Percentiles rank a stretch among this genome's conserved stretches.
These are phyloP conservation scores for Tichodroma muraria DNA, from an alignment of 2,113 vertebrate species.

Conservation along the genomic window DNA sequence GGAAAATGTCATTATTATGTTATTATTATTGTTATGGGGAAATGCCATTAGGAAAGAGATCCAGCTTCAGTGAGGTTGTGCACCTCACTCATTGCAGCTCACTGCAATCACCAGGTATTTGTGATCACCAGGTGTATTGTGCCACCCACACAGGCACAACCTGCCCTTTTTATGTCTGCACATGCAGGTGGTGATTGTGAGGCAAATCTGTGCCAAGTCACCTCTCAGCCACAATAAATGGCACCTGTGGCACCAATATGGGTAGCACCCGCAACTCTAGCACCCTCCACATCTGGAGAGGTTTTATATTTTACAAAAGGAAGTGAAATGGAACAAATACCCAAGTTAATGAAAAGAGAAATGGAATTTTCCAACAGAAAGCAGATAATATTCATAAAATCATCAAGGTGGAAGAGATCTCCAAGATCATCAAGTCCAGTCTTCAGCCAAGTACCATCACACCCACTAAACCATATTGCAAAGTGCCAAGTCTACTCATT, in stretches of 20 bases:
- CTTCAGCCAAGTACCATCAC: neutral
- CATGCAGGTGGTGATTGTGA: neutral
- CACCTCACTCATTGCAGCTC: neutral
- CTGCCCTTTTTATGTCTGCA: neutral
- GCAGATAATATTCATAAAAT: neutral
- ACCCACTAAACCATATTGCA: neutral
- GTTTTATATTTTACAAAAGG: neutral
- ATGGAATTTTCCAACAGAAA: neutral
- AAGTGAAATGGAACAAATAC: neutral
- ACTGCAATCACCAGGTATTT: neutral
- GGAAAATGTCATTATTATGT: too few species aligned
- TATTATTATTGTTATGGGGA: accelerated
- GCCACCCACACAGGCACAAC: neutral
- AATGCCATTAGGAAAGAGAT: neutral
- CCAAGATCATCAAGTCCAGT: neutral
- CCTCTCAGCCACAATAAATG: neutral
- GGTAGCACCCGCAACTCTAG: neutral
- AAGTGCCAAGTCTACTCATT: neutral
- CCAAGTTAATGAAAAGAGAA: neutral
- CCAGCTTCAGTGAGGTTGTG: neutral
- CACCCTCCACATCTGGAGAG: neutral
- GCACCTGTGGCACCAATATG: accelerated
- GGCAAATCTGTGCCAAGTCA: neutral
- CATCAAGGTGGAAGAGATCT: neutral
- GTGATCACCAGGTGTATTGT: neutral